A percentile compares a stretch with the other conserved stretches of the same genome.
Conservation (phyloP, 2,888 invertebrate genomes). For the Cyaniris semiargus region DNA sequence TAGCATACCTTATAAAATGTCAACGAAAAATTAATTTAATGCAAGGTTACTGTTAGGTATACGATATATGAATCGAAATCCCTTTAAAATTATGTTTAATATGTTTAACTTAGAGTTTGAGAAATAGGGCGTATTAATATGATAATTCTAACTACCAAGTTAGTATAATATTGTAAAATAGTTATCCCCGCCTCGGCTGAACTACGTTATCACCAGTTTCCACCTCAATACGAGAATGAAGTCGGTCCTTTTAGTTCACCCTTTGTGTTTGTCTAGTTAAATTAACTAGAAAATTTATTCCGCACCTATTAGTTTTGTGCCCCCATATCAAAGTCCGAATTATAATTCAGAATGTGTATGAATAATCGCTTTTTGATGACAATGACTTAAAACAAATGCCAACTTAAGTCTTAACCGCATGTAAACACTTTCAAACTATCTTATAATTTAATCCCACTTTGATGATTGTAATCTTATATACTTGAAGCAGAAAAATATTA, state of each 20-base stretch:
- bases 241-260: slow-evolving; percentile 69
- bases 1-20: too few species aligned
- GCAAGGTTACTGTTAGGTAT: too few species aligned
- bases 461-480: background rate
- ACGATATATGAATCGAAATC: too few species aligned
- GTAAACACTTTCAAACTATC: slow-evolving; percentile 37
- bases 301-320: slow-evolving; percentile 25
- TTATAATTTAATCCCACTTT: background rate
- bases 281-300: slow-evolving; percentile 31
- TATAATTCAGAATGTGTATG: slow-evolving; percentile 26
- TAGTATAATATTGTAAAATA: background rate
- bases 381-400: slow-evolving; percentile 32
- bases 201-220: slow-evolving; percentile 76
- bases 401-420: slow-evolving; percentile 47
- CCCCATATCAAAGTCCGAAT: slow-evolving; percentile 29
- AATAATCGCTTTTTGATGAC: slow-evolving; percentile 29
- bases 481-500: too few species aligned
- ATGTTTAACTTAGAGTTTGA: too few species aligned
- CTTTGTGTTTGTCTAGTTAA: slow-evolving; percentile 52
- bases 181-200: slow-evolving; percentile 34
- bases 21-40: too few species aligned
- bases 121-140: background rate
- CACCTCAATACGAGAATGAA: slow-evolving; percentile 74
- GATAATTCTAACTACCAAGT: background rate
- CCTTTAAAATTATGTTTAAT: too few species aligned